These are phyloP conservation scores for Whitmania pigra DNA, from an alignment of 1,140 invertebrate species.

Conservation along the genomic window DNA sequence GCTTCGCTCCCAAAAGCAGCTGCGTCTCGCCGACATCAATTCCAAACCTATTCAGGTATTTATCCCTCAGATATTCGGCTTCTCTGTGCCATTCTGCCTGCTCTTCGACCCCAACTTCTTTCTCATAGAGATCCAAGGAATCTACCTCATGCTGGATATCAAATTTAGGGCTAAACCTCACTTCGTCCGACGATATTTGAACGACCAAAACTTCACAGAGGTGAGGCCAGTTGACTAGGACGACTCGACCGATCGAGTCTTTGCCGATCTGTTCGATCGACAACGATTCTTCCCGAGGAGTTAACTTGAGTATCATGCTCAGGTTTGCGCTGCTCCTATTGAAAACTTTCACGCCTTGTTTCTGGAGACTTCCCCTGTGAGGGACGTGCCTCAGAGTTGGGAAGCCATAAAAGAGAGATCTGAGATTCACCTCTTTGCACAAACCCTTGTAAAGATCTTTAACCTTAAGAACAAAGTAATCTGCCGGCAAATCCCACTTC, in stretches of 20 bases:
- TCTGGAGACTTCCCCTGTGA: conserved; percentile 52
- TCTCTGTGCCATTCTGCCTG: background rate
- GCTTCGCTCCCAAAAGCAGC: conserved; percentile 59
- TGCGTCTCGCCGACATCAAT: conserved; percentile 61
- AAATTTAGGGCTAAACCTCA: conserved; percentile 32
- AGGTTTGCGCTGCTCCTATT: conserved; percentile 62
- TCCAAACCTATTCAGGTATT: conserved; percentile 44
- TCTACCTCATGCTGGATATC: background rate
- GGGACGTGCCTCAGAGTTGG: conserved; percentile 71
- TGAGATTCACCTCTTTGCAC: conserved; percentile 53
- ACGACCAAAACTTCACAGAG: conserved; percentile 59
- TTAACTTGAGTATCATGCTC: conserved; percentile 59
- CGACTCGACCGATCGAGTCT: conserved; percentile 55
- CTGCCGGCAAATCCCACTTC: conserved; percentile 40
- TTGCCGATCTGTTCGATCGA: conserved; percentile 33
- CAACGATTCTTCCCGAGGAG: background rate
- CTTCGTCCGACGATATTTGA: conserved; percentile 47
- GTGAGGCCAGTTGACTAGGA: conserved; percentile 79
- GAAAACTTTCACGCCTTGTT: conserved; percentile 69
- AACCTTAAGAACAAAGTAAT: conserved; percentile 49
- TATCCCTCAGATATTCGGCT: conserved; percentile 21
- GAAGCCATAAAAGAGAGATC: conserved; percentile 68
- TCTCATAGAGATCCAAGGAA: too few species aligned
- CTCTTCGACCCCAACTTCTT: background rate
- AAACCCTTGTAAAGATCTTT: conserved; percentile 52